phyloP scores from a whole-genome alignment of 2,888 invertebrate species.

The Drosophila neutralis region DNA sequence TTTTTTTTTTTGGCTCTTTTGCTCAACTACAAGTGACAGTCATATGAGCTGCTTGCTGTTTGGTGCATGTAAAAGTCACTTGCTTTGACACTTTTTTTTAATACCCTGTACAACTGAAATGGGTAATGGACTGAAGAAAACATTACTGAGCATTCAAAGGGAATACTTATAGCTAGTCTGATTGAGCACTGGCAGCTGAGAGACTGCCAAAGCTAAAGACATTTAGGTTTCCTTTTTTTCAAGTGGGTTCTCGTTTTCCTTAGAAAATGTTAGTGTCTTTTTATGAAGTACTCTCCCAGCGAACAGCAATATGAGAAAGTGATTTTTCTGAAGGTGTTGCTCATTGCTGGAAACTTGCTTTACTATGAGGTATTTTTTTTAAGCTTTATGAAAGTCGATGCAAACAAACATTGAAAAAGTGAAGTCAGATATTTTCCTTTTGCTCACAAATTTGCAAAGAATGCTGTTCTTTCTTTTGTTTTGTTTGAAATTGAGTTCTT shows the following conservation, averaged over 20 bases:
- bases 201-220: neutral
- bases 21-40: slow-evolving; percentile 28
- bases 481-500: neutral
- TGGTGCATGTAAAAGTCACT: slow-evolving; percentile 38
- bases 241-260: neutral
- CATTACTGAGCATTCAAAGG: neutral
- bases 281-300: neutral
- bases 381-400: neutral
- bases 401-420: neutral
- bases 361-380: neutral
- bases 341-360: neutral
- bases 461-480: neutral
- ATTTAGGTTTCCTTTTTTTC: neutral
- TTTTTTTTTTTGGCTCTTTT: slow-evolving; percentile 6
- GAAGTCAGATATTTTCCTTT: neutral
- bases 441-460: neutral
- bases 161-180: slow-evolving; percentile 3
- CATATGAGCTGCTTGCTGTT: slow-evolving; percentile 32
- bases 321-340: neutral
- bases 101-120: slow-evolving; percentile 1
- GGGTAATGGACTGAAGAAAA: slow-evolving; percentile 7
- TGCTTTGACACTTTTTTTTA: slow-evolving; percentile 27
- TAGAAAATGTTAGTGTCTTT: neutral
- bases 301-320: neutral
- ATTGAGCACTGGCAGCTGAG: neutral